A percentile compares a stretch with the other conserved stretches of the same genome.
Evolutionary conservation across 2,888 invertebrate genomes (phyloP).

Genomic region (Brachylomia viminalis): DNA sequence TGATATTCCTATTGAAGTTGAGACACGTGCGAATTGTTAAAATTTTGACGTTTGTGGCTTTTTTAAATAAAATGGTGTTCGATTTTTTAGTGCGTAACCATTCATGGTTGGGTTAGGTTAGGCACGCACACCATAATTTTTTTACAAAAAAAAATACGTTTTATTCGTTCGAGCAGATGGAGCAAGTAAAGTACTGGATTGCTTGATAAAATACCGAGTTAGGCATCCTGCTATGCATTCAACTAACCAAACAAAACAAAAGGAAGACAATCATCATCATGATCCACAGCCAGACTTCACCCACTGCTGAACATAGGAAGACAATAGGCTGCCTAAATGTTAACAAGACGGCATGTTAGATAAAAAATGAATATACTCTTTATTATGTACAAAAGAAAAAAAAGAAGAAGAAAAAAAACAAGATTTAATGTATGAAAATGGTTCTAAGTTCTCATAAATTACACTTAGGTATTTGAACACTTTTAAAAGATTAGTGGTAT

Average conservation of each 20-base stretch:
- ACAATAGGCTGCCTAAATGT: too few relatives aligned
- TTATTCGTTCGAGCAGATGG: not conserved
- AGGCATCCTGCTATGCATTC: not conserved
- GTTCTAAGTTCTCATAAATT: not conserved
- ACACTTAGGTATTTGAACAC: not conserved
- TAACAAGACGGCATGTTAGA: too few relatives aligned
- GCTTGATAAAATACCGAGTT: not conserved
- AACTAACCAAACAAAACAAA: not conserved
- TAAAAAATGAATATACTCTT: too few relatives aligned
- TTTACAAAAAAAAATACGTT: not conserved
- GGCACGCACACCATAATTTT: not conserved
- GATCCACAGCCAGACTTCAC: too few relatives aligned
- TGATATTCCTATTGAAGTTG: constrained; percentile 23
- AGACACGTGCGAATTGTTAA: constrained; percentile 19
- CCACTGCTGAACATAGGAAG: too few relatives aligned
- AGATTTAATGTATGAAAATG: too few relatives aligned
- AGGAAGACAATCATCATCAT: not conserved
- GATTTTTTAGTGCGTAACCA: constrained; percentile 11
- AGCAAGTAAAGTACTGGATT: not conserved
- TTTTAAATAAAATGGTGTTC: not conserved
- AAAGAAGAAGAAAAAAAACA: too few relatives aligned
- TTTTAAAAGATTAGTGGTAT: not conserved
- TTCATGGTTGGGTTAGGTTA: too few relatives aligned
- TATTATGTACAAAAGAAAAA: too few relatives aligned
- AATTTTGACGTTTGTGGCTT: constrained; percentile 16